Conservation (phyloP, 1,140 invertebrate species). For the Oryzaephilus surinamensis region DNA sequence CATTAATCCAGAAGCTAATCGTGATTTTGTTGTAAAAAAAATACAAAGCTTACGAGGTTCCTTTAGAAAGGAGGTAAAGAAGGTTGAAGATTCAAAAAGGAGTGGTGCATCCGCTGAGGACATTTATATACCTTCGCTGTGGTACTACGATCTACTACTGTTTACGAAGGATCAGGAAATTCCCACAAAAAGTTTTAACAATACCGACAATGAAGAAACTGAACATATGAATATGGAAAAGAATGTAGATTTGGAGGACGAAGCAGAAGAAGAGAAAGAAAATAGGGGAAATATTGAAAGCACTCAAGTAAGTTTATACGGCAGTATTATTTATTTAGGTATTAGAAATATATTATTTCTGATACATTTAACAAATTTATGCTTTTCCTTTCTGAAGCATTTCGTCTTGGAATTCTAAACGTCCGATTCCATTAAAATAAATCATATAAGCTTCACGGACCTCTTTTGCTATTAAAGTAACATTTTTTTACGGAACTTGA, state of each 20-base stretch:
- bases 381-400: slow-evolving; percentile 3
- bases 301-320: no score
- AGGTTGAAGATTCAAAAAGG: slow-evolving; percentile 18
- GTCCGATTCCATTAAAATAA: slow-evolving; percentile 3
- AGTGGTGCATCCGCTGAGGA: slow-evolving; percentile 20
- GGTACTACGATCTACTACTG: slow-evolving; percentile 26
- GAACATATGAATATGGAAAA: no score
- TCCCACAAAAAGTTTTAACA: background rate
- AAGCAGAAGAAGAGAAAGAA: no score
- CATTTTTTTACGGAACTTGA: background rate
- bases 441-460: slow-evolving; percentile 1
- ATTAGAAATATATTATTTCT: no score
- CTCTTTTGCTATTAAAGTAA: background rate
- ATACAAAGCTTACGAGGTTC: slow-evolving; percentile 27
- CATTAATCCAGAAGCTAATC: background rate
- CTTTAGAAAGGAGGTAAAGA: slow-evolving; percentile 29
- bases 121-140: slow-evolving; percentile 24
- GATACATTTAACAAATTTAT: background rate
- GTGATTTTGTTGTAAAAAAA: slow-evolving; percentile 15
- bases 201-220: no score
- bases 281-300: no score
- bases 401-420: slow-evolving; percentile 3
- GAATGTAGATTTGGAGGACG: background rate
- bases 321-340: no score
- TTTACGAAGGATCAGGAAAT: slow-evolving; percentile 20